Evolutionary conservation across 1,140 invertebrate species (phyloP), one percentile per base, ranked within the genome.

Genomic region (Drosophila arawakana): DNA sequence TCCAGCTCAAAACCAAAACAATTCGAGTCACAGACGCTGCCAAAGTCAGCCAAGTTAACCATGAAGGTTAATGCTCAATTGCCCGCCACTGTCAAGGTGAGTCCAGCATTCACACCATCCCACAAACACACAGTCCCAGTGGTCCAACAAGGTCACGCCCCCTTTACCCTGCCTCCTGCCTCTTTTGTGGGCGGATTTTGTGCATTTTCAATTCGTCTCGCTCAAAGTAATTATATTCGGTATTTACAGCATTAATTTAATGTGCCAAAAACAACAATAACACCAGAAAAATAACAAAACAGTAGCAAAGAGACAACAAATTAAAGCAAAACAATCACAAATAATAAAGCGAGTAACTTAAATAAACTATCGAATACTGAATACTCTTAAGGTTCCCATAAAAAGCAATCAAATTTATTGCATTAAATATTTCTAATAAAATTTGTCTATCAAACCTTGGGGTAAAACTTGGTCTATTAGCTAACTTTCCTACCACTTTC

Each of bases 81-180:
- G 44, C 62, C 74, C 41, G 4, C 41, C 74, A 77, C 57, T 50
- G 70, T 77, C 74, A 77, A 77, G 74, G 74, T 77, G 46, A 77
- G 74, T 71, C 1, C 34, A 37, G 8, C 37, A 9, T 34, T 7
- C 18, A 39, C 2, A 35, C 34, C 30, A 49, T 7, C 47, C 25
- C n/a, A n/a, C n/a, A 30, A 1, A 30, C 4, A 43, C 44, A 7
- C 46, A 18, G 8, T 18, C 7, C 13, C 15, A 47, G 46, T 47
- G 13, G 35, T 18, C 15, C 66, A 41, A 47, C 41, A 13, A 54
- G 50, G 50, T 43, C 18, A 21, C 15, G 15, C 15, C 15, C 15
- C 15, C 15, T 15, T 15, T 15, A 15, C 18, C 18, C 18, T 21
- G 1, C 50, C 43, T 39, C 41, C 54, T 10, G 39, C 49, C 39